phyloP scores from a whole-genome alignment of 2,888 invertebrate species.

The Caenorhabditis virilis region DNA sequence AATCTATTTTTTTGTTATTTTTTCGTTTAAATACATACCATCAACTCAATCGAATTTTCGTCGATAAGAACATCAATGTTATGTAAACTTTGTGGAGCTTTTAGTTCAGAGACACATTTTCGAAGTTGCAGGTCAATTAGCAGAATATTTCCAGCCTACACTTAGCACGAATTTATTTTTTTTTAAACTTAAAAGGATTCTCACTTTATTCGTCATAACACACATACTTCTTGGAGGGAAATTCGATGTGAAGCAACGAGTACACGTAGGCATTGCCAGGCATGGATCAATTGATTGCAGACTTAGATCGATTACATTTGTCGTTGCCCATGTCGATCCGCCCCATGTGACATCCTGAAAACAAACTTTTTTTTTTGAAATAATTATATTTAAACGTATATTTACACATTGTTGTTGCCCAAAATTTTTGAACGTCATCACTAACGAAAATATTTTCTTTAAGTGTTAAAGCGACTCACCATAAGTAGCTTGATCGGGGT shows the following conservation, averaged over 20 bases:
- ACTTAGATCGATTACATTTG: conserved; percentile 30
- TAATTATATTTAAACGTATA: background rate
- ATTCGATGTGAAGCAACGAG: conserved; percentile 39
- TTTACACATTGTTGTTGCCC: background rate
- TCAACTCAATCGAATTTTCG: conserved; percentile 41
- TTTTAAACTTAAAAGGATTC: conserved; percentile 6
- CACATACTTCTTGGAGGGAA: conserved; percentile 35
- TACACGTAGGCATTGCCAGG: conserved; percentile 36
- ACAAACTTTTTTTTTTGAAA: background rate
- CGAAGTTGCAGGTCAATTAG: conserved; percentile 47
- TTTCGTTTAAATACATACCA: conserved; percentile 29
- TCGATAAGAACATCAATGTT: conserved; percentile 48
- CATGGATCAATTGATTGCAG: conserved; percentile 29
- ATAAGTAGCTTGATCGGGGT: conserved; percentile 50
- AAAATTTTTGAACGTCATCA: background rate
- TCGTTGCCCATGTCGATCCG: conserved; percentile 30
- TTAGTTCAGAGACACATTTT: conserved; percentile 47
- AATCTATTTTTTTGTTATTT: background rate
- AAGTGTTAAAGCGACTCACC: too few relatives aligned
- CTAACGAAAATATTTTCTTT: too few relatives aligned
- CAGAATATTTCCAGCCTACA: conserved; percentile 51
- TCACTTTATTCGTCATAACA: conserved; percentile 41
- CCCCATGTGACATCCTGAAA: conserved; percentile 46
- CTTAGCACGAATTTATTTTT: too few relatives aligned
- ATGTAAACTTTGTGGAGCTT: conserved; percentile 52